Evolutionary conservation across 2,888 invertebrate genomes (phyloP).

Genomic region (Drosophila merina): DNA sequence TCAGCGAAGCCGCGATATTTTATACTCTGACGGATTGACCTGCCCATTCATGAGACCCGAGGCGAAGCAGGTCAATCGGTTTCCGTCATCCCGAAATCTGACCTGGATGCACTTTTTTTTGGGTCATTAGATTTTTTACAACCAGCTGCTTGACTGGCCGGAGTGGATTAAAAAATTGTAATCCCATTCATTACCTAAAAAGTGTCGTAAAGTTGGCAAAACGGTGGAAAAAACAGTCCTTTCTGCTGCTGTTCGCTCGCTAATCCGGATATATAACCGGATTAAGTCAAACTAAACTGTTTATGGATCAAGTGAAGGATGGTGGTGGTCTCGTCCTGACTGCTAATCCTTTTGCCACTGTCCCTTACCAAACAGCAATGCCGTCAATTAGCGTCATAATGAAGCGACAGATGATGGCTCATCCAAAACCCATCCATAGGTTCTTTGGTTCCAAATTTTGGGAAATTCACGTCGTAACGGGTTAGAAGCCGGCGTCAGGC

Average conservation of each 20-base stretch:
- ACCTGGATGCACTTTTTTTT: conserved; percentile 40
- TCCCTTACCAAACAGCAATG: conserved; percentile 2
- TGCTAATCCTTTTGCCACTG: conserved; percentile 59
- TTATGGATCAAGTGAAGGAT: conserved; percentile 59
- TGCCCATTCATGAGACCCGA: conserved; percentile 66
- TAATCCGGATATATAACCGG: conserved; percentile 68
- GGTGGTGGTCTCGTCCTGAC: background rate
- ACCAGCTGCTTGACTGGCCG: conserved; percentile 12
- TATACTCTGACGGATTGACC: conserved; percentile 57
- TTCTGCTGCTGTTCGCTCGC: conserved; percentile 26
- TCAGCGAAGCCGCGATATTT: conserved; percentile 19
- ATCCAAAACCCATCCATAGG: conserved; percentile 13
- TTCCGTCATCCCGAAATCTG: conserved; percentile 4
- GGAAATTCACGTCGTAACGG: conserved; percentile 53
- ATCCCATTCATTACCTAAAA: conserved; percentile 79
- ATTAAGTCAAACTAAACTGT: conserved; percentile 62
- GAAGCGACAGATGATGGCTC: conserved; percentile 65
- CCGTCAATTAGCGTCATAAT: conserved; percentile 66
- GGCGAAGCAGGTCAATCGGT: conserved; percentile 47
- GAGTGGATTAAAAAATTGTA: conserved; percentile 69
- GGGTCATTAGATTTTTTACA: conserved; percentile 58
- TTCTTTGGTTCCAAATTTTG: conserved; percentile 39
- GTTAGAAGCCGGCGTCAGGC: background rate
- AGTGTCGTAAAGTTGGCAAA: conserved; percentile 55
- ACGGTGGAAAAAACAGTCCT: conserved; percentile 11